Evolutionary conservation across 1,140 invertebrate genomes (phyloP), one percentile per base, ranked within the genome.

Genomic region (Mya arenaria): DNA sequence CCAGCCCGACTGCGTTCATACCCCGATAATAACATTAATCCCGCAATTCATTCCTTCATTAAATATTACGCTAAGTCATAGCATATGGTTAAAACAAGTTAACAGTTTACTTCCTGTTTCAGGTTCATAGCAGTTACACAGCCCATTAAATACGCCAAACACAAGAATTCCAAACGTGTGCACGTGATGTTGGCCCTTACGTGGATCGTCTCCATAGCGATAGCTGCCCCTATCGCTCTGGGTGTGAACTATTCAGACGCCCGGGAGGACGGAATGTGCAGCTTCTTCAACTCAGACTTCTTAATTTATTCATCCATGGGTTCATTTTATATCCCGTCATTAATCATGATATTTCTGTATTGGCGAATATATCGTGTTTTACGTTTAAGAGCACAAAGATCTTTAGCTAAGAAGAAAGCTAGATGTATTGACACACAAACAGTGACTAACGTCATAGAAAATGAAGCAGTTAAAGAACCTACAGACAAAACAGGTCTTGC

Each of bases 81-180:
- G n/a, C n/a, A n/a, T n/a, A n/a, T n/a, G n/a, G n/a, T n/a, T n/a
- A n/a, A n/a, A n/a, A n/a, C n/a, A n/a, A n/a, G n/a, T n/a, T n/a
- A n/a, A n/a, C n/a, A n/a, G 39, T 77, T 48, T 77, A 75, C 39
- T 68, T 37, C 83, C 36, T 65, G 74, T 94, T 93, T 52, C 94
- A 99, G 98, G 94, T 99, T 98, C 93, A 99, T 99, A 88, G 99
- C 99, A 72, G 98, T 99, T 71, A 99, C 98, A 32, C 97, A 98
- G 92, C 99, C 99, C 87, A 99, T 99, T 92, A 99, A 99, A 93
- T 99, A 99, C 94, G 97, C 98, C 62, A 98, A 99, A 91, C 98
- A 99, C 94, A 98, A 99, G 94, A 99, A 98, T 94, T 98, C 97
- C 93, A 95, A 96, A 80, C 95, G 99, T 82, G 98, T 99, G 48